A percentile compares a stretch with the other conserved stretches of the same genome.
phyloP scores from a whole-genome alignment of 2,113 vertebrate species.

The Silurus glanis region DNA sequence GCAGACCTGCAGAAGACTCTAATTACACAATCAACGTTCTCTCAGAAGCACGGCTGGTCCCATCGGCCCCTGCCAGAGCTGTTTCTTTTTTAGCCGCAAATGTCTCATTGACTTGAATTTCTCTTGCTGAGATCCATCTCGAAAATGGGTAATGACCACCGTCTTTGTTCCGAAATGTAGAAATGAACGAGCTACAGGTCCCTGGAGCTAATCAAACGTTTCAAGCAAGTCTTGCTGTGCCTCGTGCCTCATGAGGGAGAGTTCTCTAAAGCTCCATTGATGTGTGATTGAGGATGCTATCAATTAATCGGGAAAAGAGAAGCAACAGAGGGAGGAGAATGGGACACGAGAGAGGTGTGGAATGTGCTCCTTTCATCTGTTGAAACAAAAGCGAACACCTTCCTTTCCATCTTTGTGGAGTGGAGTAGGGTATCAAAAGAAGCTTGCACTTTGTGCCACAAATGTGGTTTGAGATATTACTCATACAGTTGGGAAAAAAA shows the following conservation, averaged over 20 bases:
- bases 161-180: conserved; percentile 34
- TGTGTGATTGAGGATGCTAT: conserved; percentile 54
- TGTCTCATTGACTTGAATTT: conserved; percentile 8
- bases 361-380: conserved; percentile 45
- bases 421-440: conserved; percentile 32
- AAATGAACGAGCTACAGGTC: conserved; percentile 38
- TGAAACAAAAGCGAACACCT: conserved; percentile 37
- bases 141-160: conserved; percentile 40
- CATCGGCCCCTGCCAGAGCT: neutral
- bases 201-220: conserved; percentile 48
- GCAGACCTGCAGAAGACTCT: conserved; percentile 34
- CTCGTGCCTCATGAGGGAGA: conserved; percentile 32
- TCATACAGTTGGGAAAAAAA: conserved; percentile 27
- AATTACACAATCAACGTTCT: conserved; percentile 42
- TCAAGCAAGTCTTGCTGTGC: conserved; percentile 35
- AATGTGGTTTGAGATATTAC: conserved; percentile 35
- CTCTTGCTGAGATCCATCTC: conserved; percentile 24
- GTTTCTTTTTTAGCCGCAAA: conserved; percentile 9
- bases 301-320: conserved; percentile 53
- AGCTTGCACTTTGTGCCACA: neutral
- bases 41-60: neutral
- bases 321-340: conserved; percentile 3
- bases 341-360: neutral
- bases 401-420: neutral
- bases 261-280: conserved; percentile 41